phyloP scores from a whole-genome alignment of 2,888 invertebrate species.

The Nephrocerus scutellatus region DNA sequence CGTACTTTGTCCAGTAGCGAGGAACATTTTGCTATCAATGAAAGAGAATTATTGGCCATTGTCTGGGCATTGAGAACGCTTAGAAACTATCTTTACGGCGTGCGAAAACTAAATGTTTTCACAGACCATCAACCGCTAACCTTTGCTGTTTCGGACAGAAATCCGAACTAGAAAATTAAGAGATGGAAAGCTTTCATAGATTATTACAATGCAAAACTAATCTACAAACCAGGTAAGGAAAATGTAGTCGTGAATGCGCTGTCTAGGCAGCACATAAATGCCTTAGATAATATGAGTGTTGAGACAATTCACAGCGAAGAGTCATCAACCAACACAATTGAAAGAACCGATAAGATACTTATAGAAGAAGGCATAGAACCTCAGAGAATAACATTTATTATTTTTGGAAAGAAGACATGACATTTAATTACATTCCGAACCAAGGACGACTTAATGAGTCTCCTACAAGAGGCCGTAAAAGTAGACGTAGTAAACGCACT shows the following conservation, averaged over 20 bases:
- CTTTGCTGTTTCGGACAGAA: conserved; percentile 21
- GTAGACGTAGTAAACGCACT: too few relatives aligned
- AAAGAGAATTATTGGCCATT: conserved; percentile 37
- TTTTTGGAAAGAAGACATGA: too few relatives aligned
- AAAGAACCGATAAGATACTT: too few relatives aligned
- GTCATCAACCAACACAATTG: too few relatives aligned
- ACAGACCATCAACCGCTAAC: conserved; percentile 23
- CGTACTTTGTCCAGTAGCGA: conserved; percentile 15
- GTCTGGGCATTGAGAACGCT: conserved; percentile 38
- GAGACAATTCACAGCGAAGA: too few relatives aligned
- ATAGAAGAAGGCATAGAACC: too few relatives aligned
- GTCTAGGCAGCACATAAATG: conserved; percentile 14
- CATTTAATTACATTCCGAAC: too few relatives aligned
- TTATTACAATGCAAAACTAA: conserved; percentile 16
- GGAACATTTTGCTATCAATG: conserved; percentile 27
- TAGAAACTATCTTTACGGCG: conserved; percentile 36
- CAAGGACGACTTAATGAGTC: too few relatives aligned
- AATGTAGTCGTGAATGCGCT: conserved; percentile 20
- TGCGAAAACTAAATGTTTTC: conserved; percentile 19
- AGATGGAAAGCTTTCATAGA: conserved; percentile 19
- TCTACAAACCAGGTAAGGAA: conserved; percentile 18
- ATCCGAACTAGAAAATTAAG: conserved; percentile 20
- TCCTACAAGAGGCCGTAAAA: too few relatives aligned
- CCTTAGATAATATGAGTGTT: too few relatives aligned
- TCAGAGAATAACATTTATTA: too few relatives aligned